These are phyloP conservation scores for Gyps fulvus DNA, from an alignment of 2,113 vertebrate species.

Conservation along the genomic window DNA sequence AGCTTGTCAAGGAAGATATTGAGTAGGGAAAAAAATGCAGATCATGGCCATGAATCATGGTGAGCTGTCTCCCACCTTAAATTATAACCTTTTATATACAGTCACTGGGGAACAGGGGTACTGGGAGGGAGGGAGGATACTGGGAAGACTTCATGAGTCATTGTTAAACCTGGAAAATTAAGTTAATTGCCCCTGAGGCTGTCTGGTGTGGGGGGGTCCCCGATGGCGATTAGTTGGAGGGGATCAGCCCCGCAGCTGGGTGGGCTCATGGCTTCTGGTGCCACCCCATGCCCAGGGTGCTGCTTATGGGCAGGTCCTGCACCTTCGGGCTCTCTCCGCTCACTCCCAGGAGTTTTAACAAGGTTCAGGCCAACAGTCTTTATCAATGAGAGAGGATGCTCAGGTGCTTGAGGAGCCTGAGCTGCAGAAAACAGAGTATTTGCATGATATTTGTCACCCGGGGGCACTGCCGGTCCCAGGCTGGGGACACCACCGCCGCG, in stretches of 20 bases:
- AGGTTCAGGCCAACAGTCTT: not conserved
- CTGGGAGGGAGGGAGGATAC: not conserved
- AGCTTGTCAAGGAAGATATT: not conserved
- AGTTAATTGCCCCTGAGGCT: not conserved
- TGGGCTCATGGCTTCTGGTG: not conserved
- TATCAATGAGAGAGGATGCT: not conserved
- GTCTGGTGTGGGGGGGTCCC: rapidly evolving
- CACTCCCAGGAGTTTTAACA: no score
- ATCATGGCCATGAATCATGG: not conserved
- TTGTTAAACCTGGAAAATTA: not conserved
- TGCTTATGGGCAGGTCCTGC: not conserved
- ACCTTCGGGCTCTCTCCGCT: rapidly evolving
- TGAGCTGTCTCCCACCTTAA: not conserved
- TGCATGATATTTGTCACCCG: not conserved
- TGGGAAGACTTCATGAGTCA: not conserved
- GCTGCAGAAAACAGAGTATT: not conserved
- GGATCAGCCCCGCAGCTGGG: not conserved
- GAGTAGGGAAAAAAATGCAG: not conserved
- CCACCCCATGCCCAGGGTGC: rapidly evolving
- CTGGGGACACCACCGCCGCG: rapidly evolving
- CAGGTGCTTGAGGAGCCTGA: not conserved
- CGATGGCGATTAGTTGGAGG: not conserved
- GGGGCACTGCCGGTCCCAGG: not conserved
- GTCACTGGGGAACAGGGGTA: rapidly evolving
- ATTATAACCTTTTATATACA: not conserved